Conservation (phyloP, 92 coral and sea anemone genomes). For the Muricea muricata region DNA sequence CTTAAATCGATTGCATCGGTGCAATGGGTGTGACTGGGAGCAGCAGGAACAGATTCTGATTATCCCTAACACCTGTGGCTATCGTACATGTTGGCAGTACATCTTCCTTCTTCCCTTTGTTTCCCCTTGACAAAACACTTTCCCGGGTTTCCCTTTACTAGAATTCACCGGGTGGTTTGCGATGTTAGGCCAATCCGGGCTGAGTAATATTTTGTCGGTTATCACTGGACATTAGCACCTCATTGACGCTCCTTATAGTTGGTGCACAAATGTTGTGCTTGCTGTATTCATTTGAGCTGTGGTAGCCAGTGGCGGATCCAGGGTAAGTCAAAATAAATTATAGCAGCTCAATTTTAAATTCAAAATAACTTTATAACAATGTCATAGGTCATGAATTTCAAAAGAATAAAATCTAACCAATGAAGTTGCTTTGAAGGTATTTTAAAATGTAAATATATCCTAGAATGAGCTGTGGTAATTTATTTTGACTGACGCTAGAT, state of each 20-base stretch:
- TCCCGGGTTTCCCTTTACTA: neutral
- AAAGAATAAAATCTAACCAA: too few relatives aligned
- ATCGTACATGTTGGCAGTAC: slow-evolving; percentile 10
- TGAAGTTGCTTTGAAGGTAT: too few relatives aligned
- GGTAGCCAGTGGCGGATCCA: too few relatives aligned
- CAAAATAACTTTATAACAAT: too few relatives aligned
- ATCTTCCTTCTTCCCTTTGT: slow-evolving; percentile 10
- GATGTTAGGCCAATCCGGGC: slow-evolving; percentile 29
- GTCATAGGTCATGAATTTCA: too few relatives aligned
- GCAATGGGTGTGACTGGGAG: slow-evolving; percentile 47
- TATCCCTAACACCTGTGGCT: neutral
- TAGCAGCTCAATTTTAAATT: too few relatives aligned
- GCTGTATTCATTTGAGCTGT: neutral
- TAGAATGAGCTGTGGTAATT: too few relatives aligned
- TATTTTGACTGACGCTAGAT: too few relatives aligned
- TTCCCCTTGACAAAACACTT: slow-evolving; percentile 1
- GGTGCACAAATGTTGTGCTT: neutral
- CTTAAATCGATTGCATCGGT: slow-evolving; percentile 47
- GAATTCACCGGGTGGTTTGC: slow-evolving; percentile 56
- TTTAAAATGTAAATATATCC: too few relatives aligned
- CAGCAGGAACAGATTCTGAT: slow-evolving; percentile 37
- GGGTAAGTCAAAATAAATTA: too few relatives aligned
- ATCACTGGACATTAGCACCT: neutral
- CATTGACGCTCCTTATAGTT: neutral
- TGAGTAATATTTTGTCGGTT: neutral